phyloP scores from a whole-genome alignment of 2,113 vertebrate species.

The Cyanistes caeruleus region DNA sequence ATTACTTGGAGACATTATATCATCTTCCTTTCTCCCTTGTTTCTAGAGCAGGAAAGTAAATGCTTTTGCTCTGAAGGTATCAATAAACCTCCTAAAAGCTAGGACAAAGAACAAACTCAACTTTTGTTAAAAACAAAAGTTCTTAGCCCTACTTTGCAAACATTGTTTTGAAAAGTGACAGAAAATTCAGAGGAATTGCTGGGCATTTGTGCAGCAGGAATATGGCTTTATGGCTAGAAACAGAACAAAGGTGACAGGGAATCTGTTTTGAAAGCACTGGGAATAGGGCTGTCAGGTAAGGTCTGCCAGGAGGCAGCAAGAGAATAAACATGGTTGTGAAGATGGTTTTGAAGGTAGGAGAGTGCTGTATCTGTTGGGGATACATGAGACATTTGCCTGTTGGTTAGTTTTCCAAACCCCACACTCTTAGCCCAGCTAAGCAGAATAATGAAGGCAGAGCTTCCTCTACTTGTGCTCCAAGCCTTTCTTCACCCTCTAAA shows the following conservation, averaged over 20 bases:
- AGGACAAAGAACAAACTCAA: background rate
- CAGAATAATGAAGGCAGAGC: background rate
- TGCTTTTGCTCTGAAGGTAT: background rate
- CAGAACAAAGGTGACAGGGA: background rate
- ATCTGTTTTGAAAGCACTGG: background rate
- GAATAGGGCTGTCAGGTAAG: background rate
- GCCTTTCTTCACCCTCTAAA: background rate
- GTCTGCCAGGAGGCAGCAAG: background rate
- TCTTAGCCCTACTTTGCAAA: background rate
- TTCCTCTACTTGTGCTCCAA: background rate
- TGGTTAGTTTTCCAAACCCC: background rate
- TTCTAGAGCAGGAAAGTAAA: background rate
- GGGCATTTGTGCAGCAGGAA: background rate
- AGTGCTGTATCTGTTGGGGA: background rate
- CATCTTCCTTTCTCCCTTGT: background rate
- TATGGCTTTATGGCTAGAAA: background rate
- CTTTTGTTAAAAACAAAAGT: background rate
- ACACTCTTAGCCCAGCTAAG: background rate
- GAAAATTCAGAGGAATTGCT: background rate
- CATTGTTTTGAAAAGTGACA: background rate
- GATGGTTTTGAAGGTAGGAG: background rate
- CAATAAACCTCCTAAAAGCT: background rate
- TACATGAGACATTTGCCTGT: background rate
- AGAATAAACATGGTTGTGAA: background rate
- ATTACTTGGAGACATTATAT: background rate